A percentile compares a stretch with the other conserved stretches of the same genome.
phyloP scores from a whole-genome alignment of 2,797 vertebrate genomes.

The Cossypha polioptera region DNA sequence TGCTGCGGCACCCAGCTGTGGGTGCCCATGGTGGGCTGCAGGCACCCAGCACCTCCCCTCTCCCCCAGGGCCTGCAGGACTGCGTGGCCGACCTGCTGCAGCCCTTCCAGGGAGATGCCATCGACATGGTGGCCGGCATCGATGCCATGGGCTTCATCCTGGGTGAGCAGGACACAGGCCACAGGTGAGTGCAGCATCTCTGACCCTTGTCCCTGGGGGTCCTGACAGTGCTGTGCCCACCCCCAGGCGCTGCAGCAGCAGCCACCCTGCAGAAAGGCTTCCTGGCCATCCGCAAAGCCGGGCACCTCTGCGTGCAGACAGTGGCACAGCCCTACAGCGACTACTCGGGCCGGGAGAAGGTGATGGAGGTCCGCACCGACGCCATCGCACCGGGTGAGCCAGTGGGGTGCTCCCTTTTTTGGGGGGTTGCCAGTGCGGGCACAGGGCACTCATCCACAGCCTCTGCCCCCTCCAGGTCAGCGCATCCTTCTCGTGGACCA shows the following conservation, averaged over 20 bases:
- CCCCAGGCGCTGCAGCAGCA: constrained; percentile 78
- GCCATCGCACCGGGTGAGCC: constrained; percentile 78
- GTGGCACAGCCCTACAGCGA: constrained; percentile 76
- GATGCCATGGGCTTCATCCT: constrained; percentile 92
- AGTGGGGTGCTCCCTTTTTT: accelerated
- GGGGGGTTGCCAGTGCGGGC: accelerated
- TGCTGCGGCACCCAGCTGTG: neutral
- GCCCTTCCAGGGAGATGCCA: constrained; percentile 78
- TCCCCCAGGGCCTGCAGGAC: constrained; percentile 81
- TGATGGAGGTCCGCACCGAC: constrained; percentile 82
- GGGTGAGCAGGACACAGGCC: constrained; percentile 58
- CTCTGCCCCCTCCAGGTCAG: constrained; percentile 69
- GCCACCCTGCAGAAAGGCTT: constrained; percentile 81
- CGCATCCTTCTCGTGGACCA: constrained; percentile 87
- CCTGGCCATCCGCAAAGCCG: constrained; percentile 84
- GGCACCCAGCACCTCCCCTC: constrained; percentile 75
- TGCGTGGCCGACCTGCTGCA: constrained; percentile 82
- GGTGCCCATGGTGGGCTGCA: accelerated
- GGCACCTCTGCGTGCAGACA: constrained; percentile 84
- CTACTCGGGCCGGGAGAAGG: constrained; percentile 81
- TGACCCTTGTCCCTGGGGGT: accelerated
- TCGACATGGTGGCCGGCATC: constrained; percentile 86
- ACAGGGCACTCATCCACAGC: accelerated
- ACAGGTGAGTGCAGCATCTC: accelerated
- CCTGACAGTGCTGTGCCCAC: neutral